Base-by-base conservation (phyloP, 2,113 vertebrate species). In the Perca flavescens region DNA sequence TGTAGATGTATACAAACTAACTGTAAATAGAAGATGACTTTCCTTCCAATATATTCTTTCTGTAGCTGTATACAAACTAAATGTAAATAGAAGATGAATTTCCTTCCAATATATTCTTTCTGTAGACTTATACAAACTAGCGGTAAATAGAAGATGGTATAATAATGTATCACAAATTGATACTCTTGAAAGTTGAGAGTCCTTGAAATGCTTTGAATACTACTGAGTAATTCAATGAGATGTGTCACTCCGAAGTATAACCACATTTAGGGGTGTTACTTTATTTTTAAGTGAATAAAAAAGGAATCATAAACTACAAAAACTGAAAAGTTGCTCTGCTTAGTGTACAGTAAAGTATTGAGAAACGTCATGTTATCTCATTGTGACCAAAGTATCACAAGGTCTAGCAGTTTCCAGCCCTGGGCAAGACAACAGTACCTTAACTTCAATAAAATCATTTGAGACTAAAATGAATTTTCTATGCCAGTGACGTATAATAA, bases 331-430 rank as follows among this genome's bases (percentile, higher is more conserved):
- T 34, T 54, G 34, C 56, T 72, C 47, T 40, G 68, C 57, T 79
- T 13, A 46, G 61, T 58, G 50, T 63, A 81, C 43, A 84, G 84
- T 69, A 53, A 62, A 67, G 19, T 75, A 50, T n/a, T 61, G 46
- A 74, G 43, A 65, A 78, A 82, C 61, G 69, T 80, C 60, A 69
- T 62, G 78, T 79, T 79, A 81, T 84, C 72, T 67, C 65, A 86
- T 83, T 83, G 83, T 64, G 78, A 66, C 79, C 73, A 62, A 56
- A 76, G 82, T 54, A 76, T 86, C 75, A 86, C 65, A 78, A 82
- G 80, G 78, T 84, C 75, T 68, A 65, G 74, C 31, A 49, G 77
- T 31, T 77, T 80, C 34, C 58, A 60, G 84, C 85, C 74, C 2
- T 4, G 25, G 66, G 87, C 70, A 15, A 22, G 17, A 76, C 78